Base-by-base conservation (phyloP, 2,797 vertebrate species). In the Chelmon rostratus region DNA sequence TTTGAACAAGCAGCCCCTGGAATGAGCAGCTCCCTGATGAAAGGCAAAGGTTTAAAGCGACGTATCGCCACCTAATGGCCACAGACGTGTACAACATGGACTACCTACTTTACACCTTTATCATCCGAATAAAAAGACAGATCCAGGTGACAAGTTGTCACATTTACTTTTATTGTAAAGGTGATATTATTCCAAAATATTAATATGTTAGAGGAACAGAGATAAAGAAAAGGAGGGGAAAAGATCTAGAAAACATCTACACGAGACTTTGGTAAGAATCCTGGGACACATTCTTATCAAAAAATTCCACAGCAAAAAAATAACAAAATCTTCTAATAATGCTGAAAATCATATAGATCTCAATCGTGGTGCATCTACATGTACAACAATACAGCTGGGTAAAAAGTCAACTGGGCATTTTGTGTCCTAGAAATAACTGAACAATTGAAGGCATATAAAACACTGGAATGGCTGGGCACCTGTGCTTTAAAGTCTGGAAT, bases 121-220 rank as follows among this genome's bases (percentile, higher is more conserved):
- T 47, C 35, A 10, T 49, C 44, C 3, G 10, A 89, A 89, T 25
- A 88, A 92, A 84, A 68, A 84, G 53, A 88, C 81, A 82, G 65
- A 84, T 84, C 66, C 73, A 76, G 72, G 68, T 91, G 78, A 88
- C 86, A 89, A 87, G 79, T 92, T 93, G 87, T 94, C 94, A 96
- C 93, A 73, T 95, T 96, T 91, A 94, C 91, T 95, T 96, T 96
- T 95, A 95, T 97, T 98, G 96, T 97, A 98, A 98, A 98, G 95
- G 96, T 96, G 95, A 94, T 92, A 97, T 97, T 97, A 97, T 98
- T 97, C 95, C 94, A 98, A 98, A 98, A 97, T 96, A 96, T 93
- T 88, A 97, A 95, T 94, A 95, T 96, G 95, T 97, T 97, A 97
- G 94, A 88, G 91, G 87, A 87, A 89, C 83, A 88, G 84, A 91